Base-by-base conservation (phyloP, 2,888 invertebrate species). In the Phyllotreta striolata region DNA sequence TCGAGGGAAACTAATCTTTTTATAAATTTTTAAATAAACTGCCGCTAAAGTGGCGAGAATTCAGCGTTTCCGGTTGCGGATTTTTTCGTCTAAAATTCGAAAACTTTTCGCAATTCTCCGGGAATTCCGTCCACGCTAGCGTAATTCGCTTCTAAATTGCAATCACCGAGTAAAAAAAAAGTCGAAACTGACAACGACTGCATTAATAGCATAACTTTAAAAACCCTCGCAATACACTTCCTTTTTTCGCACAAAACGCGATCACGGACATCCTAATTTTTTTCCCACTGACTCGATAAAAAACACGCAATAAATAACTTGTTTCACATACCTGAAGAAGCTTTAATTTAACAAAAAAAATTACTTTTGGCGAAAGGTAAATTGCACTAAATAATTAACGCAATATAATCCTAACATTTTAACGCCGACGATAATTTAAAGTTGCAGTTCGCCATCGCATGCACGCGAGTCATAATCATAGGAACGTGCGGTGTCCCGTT, bases 401-500 rank as follows among this genome's bases (percentile, higher is more conserved):
- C 24, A 24, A 24, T 24, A 24, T 24, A 24, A 24, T 24, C 24
- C 24, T 24, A 24, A 24, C 24, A 24, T 24, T 24, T 24, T 24
- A 24, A 24, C 24, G 24, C 24, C 24, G 24, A 24, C 24, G 24
- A 24, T 24, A 24, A 49, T 49, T 34, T 52, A 69, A 68, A 63
- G 67, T 66, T 68, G 65, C 54, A 68, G 64, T 77, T 68, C 68
- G 65, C 54, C 69, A 64, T 77, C 67, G 77, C 77, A 74, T 77
- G 77, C 68, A 55, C 67, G 69, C 68, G 73, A 72, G 70, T 70
- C 73, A 75, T 75, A 74, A 76, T 71, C 67, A 24, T 72, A 70
- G 68, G 66, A 69, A 54, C 44, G 37, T 51, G 54, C n/a, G 34
- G 49, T 62, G 24, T 58, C 46, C 13, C 63, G 41, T 57, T 39